phyloP scores from a whole-genome alignment of 2,113 vertebrate species.

The Zosterops borbonicus region DNA sequence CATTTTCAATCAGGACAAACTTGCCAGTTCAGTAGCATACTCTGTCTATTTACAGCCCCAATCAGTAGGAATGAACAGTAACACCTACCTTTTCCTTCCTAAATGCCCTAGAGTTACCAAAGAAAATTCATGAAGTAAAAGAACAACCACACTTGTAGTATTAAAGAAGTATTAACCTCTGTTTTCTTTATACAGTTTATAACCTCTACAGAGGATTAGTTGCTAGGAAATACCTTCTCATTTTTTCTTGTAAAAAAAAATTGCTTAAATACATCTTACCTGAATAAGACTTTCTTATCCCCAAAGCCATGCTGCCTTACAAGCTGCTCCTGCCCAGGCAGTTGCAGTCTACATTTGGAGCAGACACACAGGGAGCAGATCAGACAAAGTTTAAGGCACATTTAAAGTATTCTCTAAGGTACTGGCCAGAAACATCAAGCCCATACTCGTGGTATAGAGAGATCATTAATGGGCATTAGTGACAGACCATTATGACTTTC shows the following conservation, averaged over 20 bases:
- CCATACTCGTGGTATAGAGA: constrained; percentile 88
- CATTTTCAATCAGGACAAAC: not conserved
- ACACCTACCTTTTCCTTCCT: not conserved
- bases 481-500: constrained; percentile 96
- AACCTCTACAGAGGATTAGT: not conserved
- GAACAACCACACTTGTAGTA: not conserved
- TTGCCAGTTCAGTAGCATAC: not conserved
- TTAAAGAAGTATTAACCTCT: not conserved
- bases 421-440: constrained; percentile 86
- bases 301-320: not conserved
- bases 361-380: constrained; percentile 71
- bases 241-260: constrained; percentile 36
- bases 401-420: constrained; percentile 91
- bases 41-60: not conserved
- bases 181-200: not conserved
- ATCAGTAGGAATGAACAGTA: not conserved
- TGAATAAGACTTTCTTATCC: no score
- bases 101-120: not conserved
- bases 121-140: not conserved
- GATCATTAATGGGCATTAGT: constrained; percentile 99
- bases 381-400: constrained; percentile 91
- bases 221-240: not conserved
- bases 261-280: not conserved
- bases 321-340: constrained; percentile 72
- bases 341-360: constrained; percentile 78